Percentiles rank a stretch among this genome's conserved stretches.
Conservation (phyloP, 2,888 invertebrate genomes). For the Ischnus inquisitorius region DNA sequence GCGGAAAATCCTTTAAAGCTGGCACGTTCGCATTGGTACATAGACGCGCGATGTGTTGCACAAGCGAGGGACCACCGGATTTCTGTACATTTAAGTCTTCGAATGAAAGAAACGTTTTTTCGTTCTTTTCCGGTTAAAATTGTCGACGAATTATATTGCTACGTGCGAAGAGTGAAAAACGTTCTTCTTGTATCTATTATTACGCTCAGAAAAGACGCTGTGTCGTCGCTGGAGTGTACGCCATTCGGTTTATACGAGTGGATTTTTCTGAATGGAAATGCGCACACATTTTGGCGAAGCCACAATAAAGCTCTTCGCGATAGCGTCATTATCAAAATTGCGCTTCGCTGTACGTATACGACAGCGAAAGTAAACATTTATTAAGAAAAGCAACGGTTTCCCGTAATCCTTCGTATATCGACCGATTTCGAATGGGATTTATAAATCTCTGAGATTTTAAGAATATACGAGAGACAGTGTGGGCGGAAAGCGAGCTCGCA, state of each 20-base stretch:
- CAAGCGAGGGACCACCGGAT: neutral
- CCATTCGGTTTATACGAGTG: neutral
- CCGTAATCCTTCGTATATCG: neutral
- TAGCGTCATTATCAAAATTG: conserved; percentile 12
- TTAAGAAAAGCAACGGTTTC: neutral
- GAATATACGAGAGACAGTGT: neutral
- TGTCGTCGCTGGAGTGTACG: neutral
- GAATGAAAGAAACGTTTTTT: neutral
- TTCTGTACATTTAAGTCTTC: neutral
- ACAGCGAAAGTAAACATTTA: neutral
- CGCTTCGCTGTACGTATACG: neutral
- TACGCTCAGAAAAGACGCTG: neutral
- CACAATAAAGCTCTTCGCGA: conserved; percentile 16
- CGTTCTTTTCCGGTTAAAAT: neutral
- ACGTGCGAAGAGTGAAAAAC: neutral
- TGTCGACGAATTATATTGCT: neutral
- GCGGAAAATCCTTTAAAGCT: neutral
- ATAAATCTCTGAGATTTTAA: neutral
- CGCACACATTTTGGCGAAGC: neutral
- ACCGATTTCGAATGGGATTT: neutral
- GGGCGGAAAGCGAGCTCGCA: neutral
- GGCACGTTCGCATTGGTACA: neutral
- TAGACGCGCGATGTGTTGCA: neutral
- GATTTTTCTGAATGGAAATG: conserved; percentile 5
- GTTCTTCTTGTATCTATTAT: neutral